Evolutionary conservation across 2,888 invertebrate species (phyloP), one percentile per base, ranked within the genome.

Genomic region (Alentia gelatinosa): DNA sequence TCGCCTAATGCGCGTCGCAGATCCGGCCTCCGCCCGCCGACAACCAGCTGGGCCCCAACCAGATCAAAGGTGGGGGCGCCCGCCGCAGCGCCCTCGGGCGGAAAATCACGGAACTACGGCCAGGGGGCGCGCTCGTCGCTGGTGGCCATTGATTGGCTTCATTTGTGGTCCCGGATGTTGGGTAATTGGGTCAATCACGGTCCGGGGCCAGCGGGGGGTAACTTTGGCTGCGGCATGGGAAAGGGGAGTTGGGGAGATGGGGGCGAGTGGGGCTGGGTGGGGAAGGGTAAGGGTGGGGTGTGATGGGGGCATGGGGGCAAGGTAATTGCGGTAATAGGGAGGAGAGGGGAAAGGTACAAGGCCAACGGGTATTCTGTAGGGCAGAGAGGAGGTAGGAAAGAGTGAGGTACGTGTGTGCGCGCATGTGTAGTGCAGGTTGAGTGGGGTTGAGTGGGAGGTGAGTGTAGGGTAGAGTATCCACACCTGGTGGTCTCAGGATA

Each of bases 41-140:
- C 42, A 33, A 47, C 86, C 86, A 86, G 42, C 86, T 86, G 86
- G 35, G 86, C 33, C 86, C 86, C 26, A 23, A 12, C 42, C 26
- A 30, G 86, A 86, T 86, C 86, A 86, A 86, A 86, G 86, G 86
- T 86, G 47, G 47, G 75, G 40, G 47, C 50, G 47, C 33, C 86
- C 26, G 19, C 47, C 42, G 50, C 47, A 23, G 86, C 50, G 86
- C 50, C 86, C 86, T 47, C 86, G 35, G 50, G 86, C 86, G 86
- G 86, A 86, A 86, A 86, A 86, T 86, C 86, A 86, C 86, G 47
- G 47, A 86, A 86, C 86, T 86, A 33, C 86, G 39, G 86, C 86
- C 47, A 42, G 86, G 47, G 50, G 86, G 23, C 33, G 47, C 47
- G 37, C 39, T 23, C 79, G 79, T 15, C 39, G 79, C 79, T 39